phyloP scores from a whole-genome alignment of 2,888 invertebrate species.

The Drosophila buzzatii region DNA sequence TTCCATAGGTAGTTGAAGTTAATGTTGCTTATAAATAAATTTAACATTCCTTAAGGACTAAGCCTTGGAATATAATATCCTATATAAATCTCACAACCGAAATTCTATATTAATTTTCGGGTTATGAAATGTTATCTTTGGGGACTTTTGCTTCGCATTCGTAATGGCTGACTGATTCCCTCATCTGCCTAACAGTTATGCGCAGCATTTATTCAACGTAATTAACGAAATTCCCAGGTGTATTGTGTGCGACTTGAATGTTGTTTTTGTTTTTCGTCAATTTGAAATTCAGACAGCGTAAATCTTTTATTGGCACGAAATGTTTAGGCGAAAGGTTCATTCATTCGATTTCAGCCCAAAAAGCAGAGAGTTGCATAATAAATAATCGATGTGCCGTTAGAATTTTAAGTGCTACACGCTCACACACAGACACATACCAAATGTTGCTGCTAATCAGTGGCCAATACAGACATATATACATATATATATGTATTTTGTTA shows the following conservation, averaged over 20 bases:
- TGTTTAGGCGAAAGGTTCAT: slow-evolving; percentile 65
- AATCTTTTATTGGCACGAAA: slow-evolving; percentile 78
- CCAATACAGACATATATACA: slow-evolving; percentile 21
- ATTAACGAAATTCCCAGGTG: slow-evolving; percentile 78
- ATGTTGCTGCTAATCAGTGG: slow-evolving; percentile 64
- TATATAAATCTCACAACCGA: neutral
- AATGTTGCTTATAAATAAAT: neutral
- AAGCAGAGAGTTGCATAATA: slow-evolving; percentile 71
- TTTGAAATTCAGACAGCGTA: slow-evolving; percentile 74
- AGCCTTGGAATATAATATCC: neutral
- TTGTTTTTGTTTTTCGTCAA: slow-evolving; percentile 34
- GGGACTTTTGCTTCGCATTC: slow-evolving; percentile 16
- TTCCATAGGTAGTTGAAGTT: neutral
- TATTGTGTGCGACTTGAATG: slow-evolving; percentile 47
- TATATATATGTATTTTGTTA: neutral
- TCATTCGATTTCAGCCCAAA: slow-evolving; percentile 36
- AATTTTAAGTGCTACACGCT: slow-evolving; percentile 50
- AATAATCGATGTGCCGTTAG: slow-evolving; percentile 71
- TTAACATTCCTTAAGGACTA: neutral
- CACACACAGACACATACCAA: slow-evolving; percentile 7
- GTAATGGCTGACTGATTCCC: too few relatives aligned
- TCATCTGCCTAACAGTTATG: slow-evolving; percentile 21
- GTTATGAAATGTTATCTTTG: slow-evolving; percentile 43
- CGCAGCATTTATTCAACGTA: slow-evolving; percentile 74
- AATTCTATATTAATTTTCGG: slow-evolving; percentile 19